Evolutionary conservation across 2,888 invertebrate genomes (phyloP), one percentile per base, ranked within the genome.

Genomic region (Ptilodon capucinus): DNA sequence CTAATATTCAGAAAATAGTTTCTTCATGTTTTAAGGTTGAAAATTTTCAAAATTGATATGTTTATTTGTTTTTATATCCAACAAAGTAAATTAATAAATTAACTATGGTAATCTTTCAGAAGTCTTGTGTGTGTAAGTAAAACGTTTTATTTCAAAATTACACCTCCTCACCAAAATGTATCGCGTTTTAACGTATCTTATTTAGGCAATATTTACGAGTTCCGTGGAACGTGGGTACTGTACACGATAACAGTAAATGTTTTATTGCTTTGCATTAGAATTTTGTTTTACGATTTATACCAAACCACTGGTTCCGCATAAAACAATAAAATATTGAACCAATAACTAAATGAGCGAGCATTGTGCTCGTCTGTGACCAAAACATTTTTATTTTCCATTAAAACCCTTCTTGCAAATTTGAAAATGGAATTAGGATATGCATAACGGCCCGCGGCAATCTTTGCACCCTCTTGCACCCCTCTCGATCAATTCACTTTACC

Each of bases 241-340:
- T 64, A 67, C 68, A 61, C 74, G 65, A 72, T 65, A 47, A 62
- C 59, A 68, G 71, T 79, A 76, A 78, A 76, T 70, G 25, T 76
- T 84, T 85, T 86, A 88, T 81, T 62, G 76, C 64, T 62, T 50
- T 53, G 61, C 74, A 78, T 81, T 81, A 79, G 72, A 77, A 76
- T 75, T 64, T 57, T 46, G 50, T 70, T 85, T 81, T 81, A 84
- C 76, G 80, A 72, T 77, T 74, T 71, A 71, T 68, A 70, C 61
- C 53, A 59, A 58, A 60, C 54, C 48, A 36, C 53, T 40, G 18
- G 28, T 41, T 44, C 38, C 42, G 28, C 30, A 43, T 18, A 6
- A 41, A 28, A 28, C 28, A 28, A 28, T 43, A 40, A 18, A 54
- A 47, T 48, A 57, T 58, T 55, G 46, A 36, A 48, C n/a, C 40